Evolutionary conservation across 2,888 invertebrate species (phyloP).

Genomic region (Phlogophora meticulosa): DNA sequence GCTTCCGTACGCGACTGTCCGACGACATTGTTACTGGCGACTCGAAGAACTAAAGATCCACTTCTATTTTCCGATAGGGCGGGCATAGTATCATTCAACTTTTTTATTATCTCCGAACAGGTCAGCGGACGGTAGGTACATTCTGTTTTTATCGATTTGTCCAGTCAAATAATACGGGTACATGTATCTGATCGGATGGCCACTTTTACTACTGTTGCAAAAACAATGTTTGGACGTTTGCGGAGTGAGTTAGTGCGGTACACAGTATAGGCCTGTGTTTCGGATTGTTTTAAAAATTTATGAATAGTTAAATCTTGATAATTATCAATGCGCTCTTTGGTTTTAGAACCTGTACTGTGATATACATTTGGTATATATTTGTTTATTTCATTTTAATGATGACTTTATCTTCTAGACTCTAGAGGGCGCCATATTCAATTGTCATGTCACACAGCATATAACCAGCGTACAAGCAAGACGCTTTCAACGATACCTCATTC

Average conservation of each 20-base stretch:
- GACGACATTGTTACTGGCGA: constrained; percentile 83
- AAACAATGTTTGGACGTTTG: constrained; percentile 49
- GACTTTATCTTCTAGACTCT: too few species aligned
- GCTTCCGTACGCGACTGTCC: constrained; percentile 75
- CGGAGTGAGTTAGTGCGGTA: constrained; percentile 21
- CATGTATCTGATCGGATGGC: constrained; percentile 57
- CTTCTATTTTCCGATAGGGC: constrained; percentile 88
- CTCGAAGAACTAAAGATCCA: constrained; percentile 85
- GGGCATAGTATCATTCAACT: constrained; percentile 88
- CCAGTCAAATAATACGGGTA: constrained; percentile 70
- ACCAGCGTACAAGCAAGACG: too few species aligned
- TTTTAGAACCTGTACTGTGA: too few species aligned
- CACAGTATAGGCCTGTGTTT: background rate
- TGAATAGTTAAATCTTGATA: background rate
- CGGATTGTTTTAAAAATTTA: constrained; percentile 10
- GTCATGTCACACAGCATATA: too few species aligned
- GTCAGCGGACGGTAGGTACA: constrained; percentile 77
- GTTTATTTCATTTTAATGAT: too few species aligned
- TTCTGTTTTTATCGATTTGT: constrained; percentile 68
- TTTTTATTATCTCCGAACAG: constrained; percentile 88
- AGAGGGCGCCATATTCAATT: too few species aligned
- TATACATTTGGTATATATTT: too few species aligned
- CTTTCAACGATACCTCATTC: too few species aligned
- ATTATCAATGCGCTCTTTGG: too few species aligned
- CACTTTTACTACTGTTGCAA: constrained; percentile 52